phyloP scores from a whole-genome alignment of 2,888 invertebrate species.

The Cryptosula pallasiana region DNA sequence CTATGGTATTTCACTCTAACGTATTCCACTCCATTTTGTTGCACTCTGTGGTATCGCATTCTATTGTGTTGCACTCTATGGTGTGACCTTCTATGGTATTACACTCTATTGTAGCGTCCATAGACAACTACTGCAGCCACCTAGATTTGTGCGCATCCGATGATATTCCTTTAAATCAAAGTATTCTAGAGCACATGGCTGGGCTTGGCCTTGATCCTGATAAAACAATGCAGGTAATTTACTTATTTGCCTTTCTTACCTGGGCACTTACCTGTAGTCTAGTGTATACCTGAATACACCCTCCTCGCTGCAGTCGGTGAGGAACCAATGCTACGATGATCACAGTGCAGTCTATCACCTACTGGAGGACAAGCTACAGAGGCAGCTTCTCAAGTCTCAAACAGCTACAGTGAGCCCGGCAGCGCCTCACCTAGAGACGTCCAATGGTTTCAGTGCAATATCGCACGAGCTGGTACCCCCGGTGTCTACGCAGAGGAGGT shows the following conservation, averaged over 20 bases:
- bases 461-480: neutral
- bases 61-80: too few species aligned
- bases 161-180: conserved; percentile 34
- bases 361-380: conserved; percentile 64
- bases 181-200: conserved; percentile 46
- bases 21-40: too few species aligned
- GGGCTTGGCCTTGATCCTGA: conserved; percentile 41
- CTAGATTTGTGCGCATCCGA: neutral
- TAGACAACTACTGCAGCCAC: conserved; percentile 21
- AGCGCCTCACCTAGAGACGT: neutral
- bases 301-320: conserved; percentile 66
- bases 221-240: conserved; percentile 36
- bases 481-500: conserved; percentile 49
- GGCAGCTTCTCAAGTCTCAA: conserved; percentile 33
- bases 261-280: too few species aligned
- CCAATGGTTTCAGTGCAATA: neutral
- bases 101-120: conserved; percentile 1
- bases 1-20: too few species aligned
- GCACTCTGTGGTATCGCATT: too few species aligned
- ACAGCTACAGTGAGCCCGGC: neutral
- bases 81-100: too few species aligned
- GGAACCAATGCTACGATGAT: conserved; percentile 80
- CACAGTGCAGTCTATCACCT: conserved; percentile 90
- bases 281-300: too few species aligned
- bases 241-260: too few species aligned